phyloP scores from a whole-genome alignment of 92 coral and sea anemone species.

The Parazoanthus swiftii region DNA sequence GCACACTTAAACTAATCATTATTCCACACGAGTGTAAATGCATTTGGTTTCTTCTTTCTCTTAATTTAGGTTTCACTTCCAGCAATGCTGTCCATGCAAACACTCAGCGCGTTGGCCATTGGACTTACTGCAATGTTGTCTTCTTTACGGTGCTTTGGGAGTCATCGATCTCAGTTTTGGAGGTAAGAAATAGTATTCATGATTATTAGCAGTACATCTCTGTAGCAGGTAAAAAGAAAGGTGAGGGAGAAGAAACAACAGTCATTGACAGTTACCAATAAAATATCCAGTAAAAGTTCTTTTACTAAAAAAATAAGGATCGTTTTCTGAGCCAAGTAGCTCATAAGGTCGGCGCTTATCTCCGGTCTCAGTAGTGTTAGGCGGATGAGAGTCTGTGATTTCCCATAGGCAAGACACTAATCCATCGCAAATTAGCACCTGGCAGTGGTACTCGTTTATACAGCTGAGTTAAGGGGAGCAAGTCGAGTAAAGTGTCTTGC shows the following conservation, averaged over 20 bases:
- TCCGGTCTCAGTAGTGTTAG: too few relatives aligned
- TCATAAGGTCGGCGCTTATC: too few relatives aligned
- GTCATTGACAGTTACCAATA: not conserved
- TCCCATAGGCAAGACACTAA: too few relatives aligned
- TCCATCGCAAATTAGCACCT: too few relatives aligned
- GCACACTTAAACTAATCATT: not conserved
- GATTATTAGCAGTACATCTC: not conserved
- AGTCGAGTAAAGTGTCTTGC: too few relatives aligned
- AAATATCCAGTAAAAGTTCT: not conserved
- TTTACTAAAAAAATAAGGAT: not conserved
- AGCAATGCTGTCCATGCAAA: slow-evolving; percentile 66
- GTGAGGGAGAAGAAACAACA: not conserved
- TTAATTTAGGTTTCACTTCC: slow-evolving; percentile 56
- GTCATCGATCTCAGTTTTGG: slow-evolving; percentile 80
- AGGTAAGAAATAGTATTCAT: slow-evolving; percentile 49
- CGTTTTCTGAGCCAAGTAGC: too few relatives aligned
- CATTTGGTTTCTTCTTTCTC: not conserved
- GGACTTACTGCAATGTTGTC: slow-evolving; percentile 91
- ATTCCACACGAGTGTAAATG: not conserved
- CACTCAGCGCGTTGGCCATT: slow-evolving; percentile 80
- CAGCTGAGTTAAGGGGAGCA: too few relatives aligned
- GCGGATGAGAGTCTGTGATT: too few relatives aligned
- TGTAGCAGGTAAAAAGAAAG: not conserved
- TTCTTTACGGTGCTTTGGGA: slow-evolving; percentile 83
- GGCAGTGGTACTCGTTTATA: too few relatives aligned